These are phyloP conservation scores for Silurus aristotelis DNA, from an alignment of 2,797 vertebrate species.

Conservation along the genomic window DNA sequence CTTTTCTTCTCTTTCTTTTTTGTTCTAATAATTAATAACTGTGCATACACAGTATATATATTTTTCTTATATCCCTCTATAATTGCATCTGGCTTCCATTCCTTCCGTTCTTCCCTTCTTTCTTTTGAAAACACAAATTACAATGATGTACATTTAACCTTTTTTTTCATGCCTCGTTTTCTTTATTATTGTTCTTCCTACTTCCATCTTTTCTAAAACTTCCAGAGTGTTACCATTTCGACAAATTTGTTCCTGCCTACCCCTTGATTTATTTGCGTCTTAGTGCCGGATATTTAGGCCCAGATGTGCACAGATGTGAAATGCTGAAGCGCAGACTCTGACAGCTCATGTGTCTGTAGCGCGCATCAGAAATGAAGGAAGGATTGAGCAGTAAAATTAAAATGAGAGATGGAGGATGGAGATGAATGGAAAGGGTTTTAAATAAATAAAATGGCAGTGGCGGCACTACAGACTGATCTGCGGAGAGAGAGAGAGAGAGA, in stretches of 20 bases:
- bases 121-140: background rate
- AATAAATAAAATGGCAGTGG: constrained; percentile 27
- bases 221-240: background rate
- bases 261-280: too few species aligned
- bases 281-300: background rate
- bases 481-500: background rate
- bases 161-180: background rate
- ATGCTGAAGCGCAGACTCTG: too few species aligned
- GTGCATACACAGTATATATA: too few species aligned
- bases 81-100: background rate
- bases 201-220: background rate
- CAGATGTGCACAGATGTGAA: background rate
- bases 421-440: constrained; percentile 13
- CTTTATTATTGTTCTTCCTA: background rate
- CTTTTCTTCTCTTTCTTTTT: background rate
- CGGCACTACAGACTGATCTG: constrained; percentile 1
- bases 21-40: too few species aligned
- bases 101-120: background rate
- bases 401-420: constrained; percentile 7
- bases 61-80: background rate
- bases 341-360: background rate
- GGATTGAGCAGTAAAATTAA: background rate
- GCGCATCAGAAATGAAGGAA: background rate
- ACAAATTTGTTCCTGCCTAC: too few species aligned
- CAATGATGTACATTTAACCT: background rate